Base-by-base conservation (phyloP, 2,113 vertebrate genomes). In the Leiothrix lutea region DNA sequence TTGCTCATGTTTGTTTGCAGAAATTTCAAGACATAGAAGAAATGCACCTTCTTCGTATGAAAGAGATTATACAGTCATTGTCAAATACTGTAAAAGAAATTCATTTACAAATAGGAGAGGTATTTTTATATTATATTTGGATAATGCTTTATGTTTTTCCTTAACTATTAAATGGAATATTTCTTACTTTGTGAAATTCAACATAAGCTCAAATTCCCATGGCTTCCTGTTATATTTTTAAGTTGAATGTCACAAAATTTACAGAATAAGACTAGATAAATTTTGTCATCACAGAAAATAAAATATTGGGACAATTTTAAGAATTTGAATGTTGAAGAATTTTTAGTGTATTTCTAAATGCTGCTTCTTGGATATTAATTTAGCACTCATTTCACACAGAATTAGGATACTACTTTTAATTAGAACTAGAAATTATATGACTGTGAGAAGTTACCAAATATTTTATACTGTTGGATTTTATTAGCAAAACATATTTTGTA, bases 1-100 rank as follows among this genome's bases (percentile, higher is more conserved):
- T 92, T 93, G 15, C 18, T 91, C 88, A 13, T 96, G 51, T 97
- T 98, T 28, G 38, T 80, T 96, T 95, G 14, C 97, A 99, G 99
- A 99, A 99, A 98, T 99, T 99, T 98, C 99, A 99, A 95, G 99
- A 99, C 97, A 99, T 99, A 61, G 99, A 99, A 98, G 99, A 99
- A 98, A 98, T 95, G 66, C 99, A 99, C 97, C 98, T 99, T 66
- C 91, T 99, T 92, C 99, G 98, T 84, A 99, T 99, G 98, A 99
- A 99, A 97, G 99, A 99, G 95, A 99, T 99, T 95, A 99, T 99
- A 94, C 98, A 97, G 80, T 98, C 98, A 2, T 99, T 99, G 93
- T 99, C 98, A 75, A 98, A 98, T 96, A 99, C 98, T 36, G 97
- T 99, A 90, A 99, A 99, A 69, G 99, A 99, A 97, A 99, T 99